Conservation (phyloP, 1,140 invertebrate species). For the Micrasema minimum region DNA sequence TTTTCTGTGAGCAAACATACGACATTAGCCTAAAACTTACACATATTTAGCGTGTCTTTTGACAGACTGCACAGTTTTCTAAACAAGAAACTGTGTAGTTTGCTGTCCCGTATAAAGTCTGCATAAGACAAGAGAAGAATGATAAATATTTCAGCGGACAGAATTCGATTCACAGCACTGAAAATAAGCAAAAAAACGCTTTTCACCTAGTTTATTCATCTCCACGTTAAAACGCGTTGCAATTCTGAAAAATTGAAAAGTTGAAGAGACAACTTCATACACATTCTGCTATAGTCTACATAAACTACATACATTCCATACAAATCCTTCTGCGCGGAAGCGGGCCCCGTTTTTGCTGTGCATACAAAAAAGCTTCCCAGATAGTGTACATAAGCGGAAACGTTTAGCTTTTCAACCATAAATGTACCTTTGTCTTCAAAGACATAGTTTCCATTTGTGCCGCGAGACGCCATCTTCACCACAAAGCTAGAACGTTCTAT, state of each 20-base stretch:
- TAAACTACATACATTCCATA: not conserved
- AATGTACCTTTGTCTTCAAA: constrained; percentile 30
- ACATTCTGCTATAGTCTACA: not conserved
- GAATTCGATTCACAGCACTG: not conserved
- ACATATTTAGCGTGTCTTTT: too few species aligned
- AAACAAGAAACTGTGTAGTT: too few species aligned
- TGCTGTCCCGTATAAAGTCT: too few species aligned
- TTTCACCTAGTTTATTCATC: too few species aligned
- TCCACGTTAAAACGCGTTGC: constrained; percentile 1
- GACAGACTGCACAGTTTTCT: too few species aligned
- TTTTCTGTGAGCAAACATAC: too few species aligned
- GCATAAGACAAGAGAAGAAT: not conserved
- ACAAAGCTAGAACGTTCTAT: too few species aligned
- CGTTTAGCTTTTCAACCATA: constrained; percentile 30
- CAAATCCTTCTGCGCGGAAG: constrained; percentile 1
- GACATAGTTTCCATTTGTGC: constrained; percentile 23
- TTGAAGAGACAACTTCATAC: not conserved
- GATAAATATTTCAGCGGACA: not conserved
- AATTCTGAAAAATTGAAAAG: constrained; percentile 31
- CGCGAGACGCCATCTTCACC: too few species aligned
- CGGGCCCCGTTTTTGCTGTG: constrained; percentile 19
- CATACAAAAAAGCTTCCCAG: constrained; percentile 2
- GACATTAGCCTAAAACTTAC: too few species aligned
- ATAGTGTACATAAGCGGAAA: constrained; percentile 33
- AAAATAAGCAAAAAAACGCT: too few species aligned